Evolutionary conservation across 2,113 vertebrate species (phyloP).

Genomic region (Lutjanus erythropterus): DNA sequence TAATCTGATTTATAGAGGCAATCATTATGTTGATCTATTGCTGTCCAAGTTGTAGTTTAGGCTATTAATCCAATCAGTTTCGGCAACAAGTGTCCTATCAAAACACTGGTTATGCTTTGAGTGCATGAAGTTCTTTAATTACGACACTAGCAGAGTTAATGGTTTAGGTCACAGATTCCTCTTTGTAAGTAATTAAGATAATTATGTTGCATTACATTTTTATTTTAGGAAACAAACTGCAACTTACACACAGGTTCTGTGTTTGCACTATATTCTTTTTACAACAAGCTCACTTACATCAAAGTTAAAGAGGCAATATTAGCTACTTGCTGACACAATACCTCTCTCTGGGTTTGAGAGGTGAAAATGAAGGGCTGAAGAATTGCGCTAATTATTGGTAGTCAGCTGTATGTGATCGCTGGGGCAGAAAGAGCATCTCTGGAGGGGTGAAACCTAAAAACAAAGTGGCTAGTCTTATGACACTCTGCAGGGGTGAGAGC

Average conservation of each 20-base stretch:
- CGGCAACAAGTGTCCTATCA: constrained; percentile 52
- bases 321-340: constrained; percentile 1
- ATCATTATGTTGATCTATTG: constrained; percentile 66
- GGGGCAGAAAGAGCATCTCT: constrained; percentile 85
- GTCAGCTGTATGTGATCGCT: constrained; percentile 79
- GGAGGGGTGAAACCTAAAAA: constrained; percentile 80
- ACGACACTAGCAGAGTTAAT: constrained; percentile 14
- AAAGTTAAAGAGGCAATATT: constrained; percentile 1
- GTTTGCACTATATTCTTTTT: not conserved
- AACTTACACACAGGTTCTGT: not conserved
- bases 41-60: constrained; percentile 49
- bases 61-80: constrained; percentile 66
- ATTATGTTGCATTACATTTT: constrained; percentile 23
- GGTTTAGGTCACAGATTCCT: constrained; percentile 41
- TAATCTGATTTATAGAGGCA: constrained; percentile 73
- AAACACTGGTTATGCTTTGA: constrained; percentile 40
- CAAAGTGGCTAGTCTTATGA: constrained; percentile 85
- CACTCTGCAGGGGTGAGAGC: constrained; percentile 81
- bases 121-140: constrained; percentile 43
- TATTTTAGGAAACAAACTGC: not conserved
- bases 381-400: constrained; percentile 83
- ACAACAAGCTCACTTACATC: not conserved
- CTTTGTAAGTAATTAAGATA: constrained; percentile 31
- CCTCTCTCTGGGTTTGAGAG: constrained; percentile 24
- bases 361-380: constrained; percentile 67